Evolutionary conservation across 1,140 invertebrate genomes (phyloP).

Genomic region (Trichonephila clavipes): DNA sequence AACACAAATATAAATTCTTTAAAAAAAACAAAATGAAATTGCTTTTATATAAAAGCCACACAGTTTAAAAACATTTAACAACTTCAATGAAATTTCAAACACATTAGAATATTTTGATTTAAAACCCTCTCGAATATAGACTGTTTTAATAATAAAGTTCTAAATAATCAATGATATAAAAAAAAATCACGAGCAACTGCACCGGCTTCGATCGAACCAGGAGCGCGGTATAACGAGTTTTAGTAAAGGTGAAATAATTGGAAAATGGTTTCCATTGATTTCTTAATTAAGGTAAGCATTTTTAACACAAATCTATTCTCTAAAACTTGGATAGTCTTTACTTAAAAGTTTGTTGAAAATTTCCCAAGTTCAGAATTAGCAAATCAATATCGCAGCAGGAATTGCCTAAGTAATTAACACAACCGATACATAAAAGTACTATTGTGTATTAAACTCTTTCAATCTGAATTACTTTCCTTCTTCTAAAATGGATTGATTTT

Average conservation of each 20-base stretch:
- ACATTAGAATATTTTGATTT: too few relatives aligned
- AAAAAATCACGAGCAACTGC: neutral
- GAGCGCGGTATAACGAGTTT: constrained; percentile 6
- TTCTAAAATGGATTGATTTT: neutral
- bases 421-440: neutral
- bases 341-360: neutral
- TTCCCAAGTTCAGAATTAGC: neutral
- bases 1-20: too few relatives aligned
- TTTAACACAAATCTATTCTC: constrained; percentile 1
- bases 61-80: too few relatives aligned
- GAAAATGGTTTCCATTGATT: constrained; percentile 31
- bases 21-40: too few relatives aligned
- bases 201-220: neutral
- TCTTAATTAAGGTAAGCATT: constrained; percentile 14
- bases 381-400: neutral
- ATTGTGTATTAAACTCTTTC: neutral
- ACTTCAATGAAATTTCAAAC: too few relatives aligned
- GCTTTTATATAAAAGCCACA: too few relatives aligned
- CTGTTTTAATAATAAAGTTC: too few relatives aligned
- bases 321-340: neutral
- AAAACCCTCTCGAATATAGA: too few relatives aligned
- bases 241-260: constrained; percentile 11
- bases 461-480: neutral
- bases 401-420: neutral
- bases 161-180: neutral